Percentiles rank a stretch among this genome's conserved stretches.
phyloP scores from a whole-genome alignment of 2,113 vertebrate genomes.

The Corythaixoides concolor region DNA sequence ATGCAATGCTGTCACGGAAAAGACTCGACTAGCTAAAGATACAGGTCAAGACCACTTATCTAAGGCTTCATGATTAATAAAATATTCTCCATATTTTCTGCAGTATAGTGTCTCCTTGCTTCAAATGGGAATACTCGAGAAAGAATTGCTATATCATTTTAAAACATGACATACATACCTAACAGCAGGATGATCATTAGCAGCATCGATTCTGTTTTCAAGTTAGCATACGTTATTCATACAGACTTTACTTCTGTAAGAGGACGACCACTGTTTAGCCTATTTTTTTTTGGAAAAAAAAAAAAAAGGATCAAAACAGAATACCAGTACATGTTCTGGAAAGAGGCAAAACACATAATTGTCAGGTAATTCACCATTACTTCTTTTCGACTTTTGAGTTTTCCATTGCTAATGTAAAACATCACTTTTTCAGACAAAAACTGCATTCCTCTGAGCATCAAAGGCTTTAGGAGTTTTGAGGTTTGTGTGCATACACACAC shows the following conservation, averaged over 20 bases:
- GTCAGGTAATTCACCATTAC: background rate
- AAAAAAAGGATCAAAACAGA: background rate
- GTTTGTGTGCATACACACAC: background rate
- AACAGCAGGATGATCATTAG: background rate
- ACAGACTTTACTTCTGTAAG: background rate
- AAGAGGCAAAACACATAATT: background rate
- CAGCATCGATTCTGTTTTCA: background rate
- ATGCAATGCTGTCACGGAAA: background rate
- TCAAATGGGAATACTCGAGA: background rate
- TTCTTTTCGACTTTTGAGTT: background rate
- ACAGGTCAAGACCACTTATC: background rate
- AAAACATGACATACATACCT: background rate
- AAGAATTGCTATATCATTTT: background rate
- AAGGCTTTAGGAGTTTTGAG: background rate
- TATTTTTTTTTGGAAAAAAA: background rate
- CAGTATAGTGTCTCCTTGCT: background rate
- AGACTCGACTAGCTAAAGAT: background rate
- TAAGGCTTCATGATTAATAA: background rate
- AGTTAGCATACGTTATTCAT: background rate
- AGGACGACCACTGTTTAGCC: background rate
- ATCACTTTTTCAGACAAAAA: background rate
- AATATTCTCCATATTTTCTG: background rate
- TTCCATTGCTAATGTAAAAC: background rate
- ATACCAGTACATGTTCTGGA: accelerated
- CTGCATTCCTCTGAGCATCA: background rate